These are phyloP conservation scores for Pheosia gnoma DNA, from an alignment of 2,888 invertebrate species.

Conservation along the genomic window DNA sequence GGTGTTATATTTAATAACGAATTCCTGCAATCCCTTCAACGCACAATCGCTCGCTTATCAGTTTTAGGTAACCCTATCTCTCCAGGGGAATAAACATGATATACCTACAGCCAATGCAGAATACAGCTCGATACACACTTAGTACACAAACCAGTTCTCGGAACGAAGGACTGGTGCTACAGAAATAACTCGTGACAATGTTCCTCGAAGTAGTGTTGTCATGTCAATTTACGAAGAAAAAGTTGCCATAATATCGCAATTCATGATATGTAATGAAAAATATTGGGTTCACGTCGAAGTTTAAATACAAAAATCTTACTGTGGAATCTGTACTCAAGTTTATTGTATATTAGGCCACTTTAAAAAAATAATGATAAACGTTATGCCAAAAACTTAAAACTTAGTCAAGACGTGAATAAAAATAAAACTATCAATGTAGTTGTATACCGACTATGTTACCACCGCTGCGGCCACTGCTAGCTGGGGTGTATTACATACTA, in stretches of 20 bases:
- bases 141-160: conserved; percentile 48
- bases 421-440: neutral
- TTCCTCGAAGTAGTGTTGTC: conserved; percentile 48
- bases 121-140: conserved; percentile 35
- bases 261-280: neutral
- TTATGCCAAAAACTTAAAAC: neutral
- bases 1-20: conserved; percentile 29
- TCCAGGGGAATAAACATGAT: conserved; percentile 48
- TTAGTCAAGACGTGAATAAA: neutral
- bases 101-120: conserved; percentile 36
- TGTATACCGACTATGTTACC: neutral
- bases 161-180: conserved; percentile 46
- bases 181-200: conserved; percentile 55
- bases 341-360: too few relatives aligned
- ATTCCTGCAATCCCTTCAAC: conserved; percentile 12
- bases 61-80: conserved; percentile 57
- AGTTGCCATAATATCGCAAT: conserved; percentile 7
- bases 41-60: conserved; percentile 47
- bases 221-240: conserved; percentile 33
- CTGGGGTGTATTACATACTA: too few relatives aligned
- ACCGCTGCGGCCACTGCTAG: too few relatives aligned
- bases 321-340: neutral
- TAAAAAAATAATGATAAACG: too few relatives aligned
- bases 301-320: neutral
- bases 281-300: neutral